Percentiles rank a stretch among this genome's conserved stretches.
Evolutionary conservation across 2,888 invertebrate species (phyloP).

Genomic region (Cecidostiba fungosa): DNA sequence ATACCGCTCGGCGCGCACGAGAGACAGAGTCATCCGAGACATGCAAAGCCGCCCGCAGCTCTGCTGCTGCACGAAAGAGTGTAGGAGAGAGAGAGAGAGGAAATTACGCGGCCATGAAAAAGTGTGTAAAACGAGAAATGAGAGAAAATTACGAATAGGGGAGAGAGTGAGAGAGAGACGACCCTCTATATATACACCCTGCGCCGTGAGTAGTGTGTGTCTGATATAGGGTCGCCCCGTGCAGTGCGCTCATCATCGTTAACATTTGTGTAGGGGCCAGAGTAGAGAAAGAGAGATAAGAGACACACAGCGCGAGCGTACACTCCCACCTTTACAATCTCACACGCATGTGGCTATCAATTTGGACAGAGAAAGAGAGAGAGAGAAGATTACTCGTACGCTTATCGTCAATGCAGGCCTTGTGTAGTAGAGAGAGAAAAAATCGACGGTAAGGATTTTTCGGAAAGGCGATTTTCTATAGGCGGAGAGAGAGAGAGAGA

Average conservation of each 20-base stretch:
- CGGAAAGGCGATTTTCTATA: constrained; percentile 15
- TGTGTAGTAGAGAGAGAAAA: neutral
- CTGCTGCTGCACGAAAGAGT: constrained; percentile 11
- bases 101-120: constrained; percentile 31
- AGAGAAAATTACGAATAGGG: constrained; percentile 32
- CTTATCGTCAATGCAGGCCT: constrained; percentile 30
- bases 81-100: constrained; percentile 21
- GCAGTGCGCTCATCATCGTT: constrained; percentile 29
- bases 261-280: neutral
- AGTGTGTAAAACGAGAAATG: constrained; percentile 20
- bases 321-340: neutral
- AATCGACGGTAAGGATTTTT: neutral
- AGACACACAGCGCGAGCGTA: neutral
- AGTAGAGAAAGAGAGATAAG: neutral
- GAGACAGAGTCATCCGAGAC: constrained; percentile 42
- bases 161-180: neutral
- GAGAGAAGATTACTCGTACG: neutral
- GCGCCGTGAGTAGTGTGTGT: constrained; percentile 15
- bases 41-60: constrained; percentile 30
- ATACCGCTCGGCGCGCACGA: constrained; percentile 1
- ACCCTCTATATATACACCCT: neutral
- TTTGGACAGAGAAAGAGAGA: no score
- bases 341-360: neutral
- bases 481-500: neutral
- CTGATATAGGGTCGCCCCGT: neutral